phyloP scores from a whole-genome alignment of 2,113 vertebrate genomes.

The Machaerirhynchus nigripectus region DNA sequence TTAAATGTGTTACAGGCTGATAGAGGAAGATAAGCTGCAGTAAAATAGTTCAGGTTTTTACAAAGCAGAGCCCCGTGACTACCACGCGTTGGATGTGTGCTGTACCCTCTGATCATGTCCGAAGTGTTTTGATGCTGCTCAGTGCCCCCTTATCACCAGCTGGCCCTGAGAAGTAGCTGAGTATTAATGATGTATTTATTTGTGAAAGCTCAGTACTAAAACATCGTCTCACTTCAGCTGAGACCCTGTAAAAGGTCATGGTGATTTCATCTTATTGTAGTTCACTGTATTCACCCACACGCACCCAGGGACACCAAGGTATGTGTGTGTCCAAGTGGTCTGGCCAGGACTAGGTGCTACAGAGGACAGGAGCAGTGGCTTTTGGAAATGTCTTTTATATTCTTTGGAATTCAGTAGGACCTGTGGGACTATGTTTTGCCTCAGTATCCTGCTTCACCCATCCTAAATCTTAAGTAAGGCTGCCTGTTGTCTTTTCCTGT shows the following conservation, averaged over 20 bases:
- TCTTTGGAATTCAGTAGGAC: neutral
- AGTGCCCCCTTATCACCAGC: neutral
- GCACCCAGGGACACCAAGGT: fast-evolving
- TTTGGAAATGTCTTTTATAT: neutral
- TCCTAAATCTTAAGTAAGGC: neutral
- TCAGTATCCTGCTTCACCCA: neutral
- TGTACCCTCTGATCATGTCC: fast-evolving
- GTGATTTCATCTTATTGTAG: neutral
- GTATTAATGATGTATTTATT: neutral
- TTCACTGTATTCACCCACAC: neutral
- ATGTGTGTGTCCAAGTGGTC: neutral
- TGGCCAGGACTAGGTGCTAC: neutral
- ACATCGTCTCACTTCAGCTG: neutral
- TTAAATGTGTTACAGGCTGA: neutral
- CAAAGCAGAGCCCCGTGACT: neutral
- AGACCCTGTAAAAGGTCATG: neutral
- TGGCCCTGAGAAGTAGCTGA: neutral
- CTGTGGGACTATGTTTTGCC: neutral
- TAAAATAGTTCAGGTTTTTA: neutral
- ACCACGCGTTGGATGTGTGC: fast-evolving
- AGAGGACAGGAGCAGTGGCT: neutral
- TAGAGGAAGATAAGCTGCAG: neutral
- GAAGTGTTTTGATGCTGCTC: neutral
- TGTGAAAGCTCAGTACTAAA: neutral
- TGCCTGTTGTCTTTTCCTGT: neutral